Percentiles rank a stretch among this genome's conserved stretches.
Conservation (phyloP, 2,888 invertebrate species). For the Drosophila cyrtoloma region DNA sequence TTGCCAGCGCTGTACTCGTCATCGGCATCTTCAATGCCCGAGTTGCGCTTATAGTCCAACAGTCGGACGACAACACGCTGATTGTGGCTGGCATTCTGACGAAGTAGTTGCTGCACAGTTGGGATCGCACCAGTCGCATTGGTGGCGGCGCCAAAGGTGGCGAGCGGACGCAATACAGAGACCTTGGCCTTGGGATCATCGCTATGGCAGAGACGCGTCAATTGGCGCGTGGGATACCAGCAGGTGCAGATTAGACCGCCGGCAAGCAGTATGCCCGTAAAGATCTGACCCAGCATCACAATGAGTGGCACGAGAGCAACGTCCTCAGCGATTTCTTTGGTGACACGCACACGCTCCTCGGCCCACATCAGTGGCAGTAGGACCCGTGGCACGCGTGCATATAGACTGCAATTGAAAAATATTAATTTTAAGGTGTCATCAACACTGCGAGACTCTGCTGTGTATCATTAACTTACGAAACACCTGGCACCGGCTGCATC, state of each 20-base stretch:
- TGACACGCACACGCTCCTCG: slow-evolving; percentile 88
- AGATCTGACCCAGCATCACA: slow-evolving; percentile 86
- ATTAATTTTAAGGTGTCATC: neutral
- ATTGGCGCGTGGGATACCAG: slow-evolving; percentile 82
- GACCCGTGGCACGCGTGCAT: slow-evolving; percentile 84
- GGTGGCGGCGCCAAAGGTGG: slow-evolving; percentile 42
- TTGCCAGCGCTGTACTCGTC: slow-evolving; percentile 21
- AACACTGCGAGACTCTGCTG: neutral
- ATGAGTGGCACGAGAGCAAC: slow-evolving; percentile 87
- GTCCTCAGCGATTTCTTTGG: slow-evolving; percentile 86
- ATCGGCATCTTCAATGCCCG: slow-evolving; percentile 38
- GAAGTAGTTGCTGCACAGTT: slow-evolving; percentile 31
- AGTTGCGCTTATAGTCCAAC: slow-evolving; percentile 68
- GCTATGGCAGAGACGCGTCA: slow-evolving; percentile 66
- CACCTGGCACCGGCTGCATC: slow-evolving; percentile 87
- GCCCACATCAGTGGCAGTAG: slow-evolving; percentile 93
- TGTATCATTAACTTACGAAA: slow-evolving; percentile 87
- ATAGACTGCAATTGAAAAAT: slow-evolving; percentile 57
- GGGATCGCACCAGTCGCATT: slow-evolving; percentile 13
- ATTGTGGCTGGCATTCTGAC: slow-evolving; percentile 33
- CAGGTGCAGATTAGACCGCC: slow-evolving; percentile 84
- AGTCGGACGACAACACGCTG: slow-evolving; percentile 71
- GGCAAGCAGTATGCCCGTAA: slow-evolving; percentile 85
- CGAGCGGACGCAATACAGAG: slow-evolving; percentile 64
- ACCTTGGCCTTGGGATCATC: slow-evolving; percentile 79